phyloP scores from a whole-genome alignment of 2,797 vertebrate species.

The Setipinna tenuifilis region DNA sequence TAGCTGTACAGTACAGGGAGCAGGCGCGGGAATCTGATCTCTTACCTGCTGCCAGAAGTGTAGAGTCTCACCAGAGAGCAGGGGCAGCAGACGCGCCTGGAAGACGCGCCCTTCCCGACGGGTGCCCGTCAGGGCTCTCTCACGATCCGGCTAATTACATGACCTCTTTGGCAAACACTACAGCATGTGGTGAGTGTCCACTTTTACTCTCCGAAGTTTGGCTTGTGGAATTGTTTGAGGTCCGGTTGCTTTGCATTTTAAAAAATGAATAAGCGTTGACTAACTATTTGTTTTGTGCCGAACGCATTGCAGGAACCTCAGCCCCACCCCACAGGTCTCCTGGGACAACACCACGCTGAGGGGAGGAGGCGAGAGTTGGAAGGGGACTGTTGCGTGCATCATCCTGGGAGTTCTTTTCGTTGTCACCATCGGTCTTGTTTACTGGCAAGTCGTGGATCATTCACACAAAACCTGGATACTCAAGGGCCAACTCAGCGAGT shows the following conservation, averaged over 20 bases:
- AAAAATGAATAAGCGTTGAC: not conserved
- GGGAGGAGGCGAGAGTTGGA: not conserved
- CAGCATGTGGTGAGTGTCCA: slow-evolving; percentile 35
- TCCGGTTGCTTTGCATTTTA: not conserved
- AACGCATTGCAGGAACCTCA: slow-evolving; percentile 17
- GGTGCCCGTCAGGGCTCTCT: slow-evolving; percentile 13
- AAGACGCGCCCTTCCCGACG: not conserved
- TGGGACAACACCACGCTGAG: slow-evolving; percentile 27
- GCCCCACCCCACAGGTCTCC: slow-evolving; percentile 17
- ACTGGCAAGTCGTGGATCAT: slow-evolving; percentile 31
- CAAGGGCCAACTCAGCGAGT: slow-evolving; percentile 10
- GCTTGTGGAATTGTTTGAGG: not conserved
- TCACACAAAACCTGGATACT: slow-evolving; percentile 31
- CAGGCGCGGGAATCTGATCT: slow-evolving; percentile 8
- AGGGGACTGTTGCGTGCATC: not conserved
- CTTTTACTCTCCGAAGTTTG: slow-evolving; percentile 14
- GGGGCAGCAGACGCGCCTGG: not conserved
- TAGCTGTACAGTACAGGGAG: not conserved
- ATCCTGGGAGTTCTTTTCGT: not conserved
- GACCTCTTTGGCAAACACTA: not conserved
- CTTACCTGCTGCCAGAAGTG: not conserved
- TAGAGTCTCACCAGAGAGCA: not conserved
- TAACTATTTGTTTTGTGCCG: not conserved
- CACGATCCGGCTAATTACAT: not conserved
- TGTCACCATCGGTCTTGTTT: slow-evolving; percentile 22